A percentile compares a stretch with the other conserved stretches of the same genome.
Evolutionary conservation across 2,888 invertebrate genomes (phyloP).

Genomic region (Orgyia antiqua): DNA sequence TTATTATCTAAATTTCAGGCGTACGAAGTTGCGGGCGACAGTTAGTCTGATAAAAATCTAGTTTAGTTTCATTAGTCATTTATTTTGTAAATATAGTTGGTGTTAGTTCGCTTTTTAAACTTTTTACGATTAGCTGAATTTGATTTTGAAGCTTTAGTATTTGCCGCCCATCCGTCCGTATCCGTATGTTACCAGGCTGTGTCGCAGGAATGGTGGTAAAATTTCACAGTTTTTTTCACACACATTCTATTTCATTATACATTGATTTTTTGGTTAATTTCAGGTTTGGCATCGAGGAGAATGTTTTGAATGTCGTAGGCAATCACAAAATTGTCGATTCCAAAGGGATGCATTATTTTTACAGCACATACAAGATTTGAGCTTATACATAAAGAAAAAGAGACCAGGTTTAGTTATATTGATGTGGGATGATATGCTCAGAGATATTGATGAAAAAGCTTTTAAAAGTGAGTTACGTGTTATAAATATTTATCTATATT

Average conservation of each 20-base stretch:
- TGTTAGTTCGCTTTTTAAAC: too few relatives aligned
- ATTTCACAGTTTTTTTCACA: too few relatives aligned
- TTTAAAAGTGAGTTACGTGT: slow-evolving; percentile 78
- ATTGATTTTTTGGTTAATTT: too few relatives aligned
- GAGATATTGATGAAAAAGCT: slow-evolving; percentile 74
- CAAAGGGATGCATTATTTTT: slow-evolving; percentile 80
- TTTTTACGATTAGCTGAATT: too few relatives aligned
- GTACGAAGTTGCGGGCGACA: background rate
- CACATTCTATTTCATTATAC: too few relatives aligned
- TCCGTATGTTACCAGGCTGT: too few relatives aligned
- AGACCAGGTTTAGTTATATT: slow-evolving; percentile 82
- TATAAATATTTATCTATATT: background rate
- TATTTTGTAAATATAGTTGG: too few relatives aligned
- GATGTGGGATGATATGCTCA: slow-evolving; percentile 94
- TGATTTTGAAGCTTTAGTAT: too few relatives aligned
- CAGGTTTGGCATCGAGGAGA: slow-evolving; percentile 86
- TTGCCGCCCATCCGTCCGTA: too few relatives aligned
- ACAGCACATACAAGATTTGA: slow-evolving; percentile 81
- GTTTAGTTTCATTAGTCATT: too few relatives aligned
- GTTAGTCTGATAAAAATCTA: background rate
- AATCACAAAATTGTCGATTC: slow-evolving; percentile 61
- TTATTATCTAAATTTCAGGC: too few relatives aligned
- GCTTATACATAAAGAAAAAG: slow-evolving; percentile 76
- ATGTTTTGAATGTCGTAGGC: slow-evolving; percentile 76
- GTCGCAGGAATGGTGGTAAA: too few relatives aligned